Base-by-base conservation (phyloP, 2,888 invertebrate species). In the Barypeithes pellucidus region DNA sequence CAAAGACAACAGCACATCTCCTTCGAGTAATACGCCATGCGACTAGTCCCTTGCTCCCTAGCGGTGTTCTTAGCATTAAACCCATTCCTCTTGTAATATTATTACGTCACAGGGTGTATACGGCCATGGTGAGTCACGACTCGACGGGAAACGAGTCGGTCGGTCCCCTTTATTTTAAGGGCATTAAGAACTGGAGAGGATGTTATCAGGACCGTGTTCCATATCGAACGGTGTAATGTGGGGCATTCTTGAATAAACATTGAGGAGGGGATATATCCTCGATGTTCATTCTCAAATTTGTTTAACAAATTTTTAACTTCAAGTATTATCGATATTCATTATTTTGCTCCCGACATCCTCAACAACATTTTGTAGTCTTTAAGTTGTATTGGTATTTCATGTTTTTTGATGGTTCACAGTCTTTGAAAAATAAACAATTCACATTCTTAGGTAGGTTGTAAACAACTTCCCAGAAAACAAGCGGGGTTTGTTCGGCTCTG, bases 91-190 rank as follows among this genome's bases (percentile, higher is more conserved):
- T 59, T 54, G 66, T 74, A 70, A 70, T 67, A 61, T 66, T 67
- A 70, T 74, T 70, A 67, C 67, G 52, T 71, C 57, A 74, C 62
- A 66, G 67, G 62, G 63, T 67, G 69, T 61, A 61, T 66, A 43
- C 54, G 65, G 50, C 63, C 43, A 47, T 66, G 57, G 76, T 78
- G 78, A 78, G 76, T 77, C 77, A 78, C 73, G 75, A 67, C 72
- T 72, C 75, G 72, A 75, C 43, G 54, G 54, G 43, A 24, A 61
- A 61, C 20, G 61, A 61, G 60, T 61, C 70, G 73, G 72, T 73
- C 73, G 65, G 73, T 75, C 76, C 77, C 78, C 75, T 75, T 75
- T 76, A 61, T 47, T 59, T 67, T 59, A 68, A 39, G 57, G 73
- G 63, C 72, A 74, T 76, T 76, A 66, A 70, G 67, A 71, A 54